These are phyloP conservation scores for Perizoma flavofasciatum DNA, from an alignment of 2,888 invertebrate species.

Conservation along the genomic window DNA sequence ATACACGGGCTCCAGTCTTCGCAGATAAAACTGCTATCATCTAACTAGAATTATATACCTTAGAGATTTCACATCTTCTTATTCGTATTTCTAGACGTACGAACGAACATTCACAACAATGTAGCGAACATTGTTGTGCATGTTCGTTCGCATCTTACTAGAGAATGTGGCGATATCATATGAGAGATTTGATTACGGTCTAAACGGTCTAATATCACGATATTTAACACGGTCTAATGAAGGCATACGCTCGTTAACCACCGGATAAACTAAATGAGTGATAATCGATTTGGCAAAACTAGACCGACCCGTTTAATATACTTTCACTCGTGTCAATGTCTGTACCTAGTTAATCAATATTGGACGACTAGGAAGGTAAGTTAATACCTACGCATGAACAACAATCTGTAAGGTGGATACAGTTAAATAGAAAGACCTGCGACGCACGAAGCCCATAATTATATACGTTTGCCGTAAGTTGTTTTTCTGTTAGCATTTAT, in stretches of 20 bases:
- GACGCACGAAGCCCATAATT: too few species aligned
- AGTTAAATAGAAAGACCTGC: too few species aligned
- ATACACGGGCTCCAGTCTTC: too few species aligned
- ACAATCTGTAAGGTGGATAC: too few species aligned
- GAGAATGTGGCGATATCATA: neutral
- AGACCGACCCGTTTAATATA: slow-evolving; percentile 41
- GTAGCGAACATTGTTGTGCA: neutral
- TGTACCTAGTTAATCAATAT: slow-evolving; percentile 17
- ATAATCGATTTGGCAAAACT: slow-evolving; percentile 43
- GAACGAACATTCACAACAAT: too few species aligned
- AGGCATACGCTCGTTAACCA: slow-evolving; percentile 13
- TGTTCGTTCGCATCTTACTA: neutral
- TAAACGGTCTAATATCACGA: slow-evolving; percentile 22
- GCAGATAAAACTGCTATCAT: too few species aligned
- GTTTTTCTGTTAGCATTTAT: too few species aligned
- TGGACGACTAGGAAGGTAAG: neutral
- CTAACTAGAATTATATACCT: too few species aligned
- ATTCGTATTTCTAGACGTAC: too few species aligned
- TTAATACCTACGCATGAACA: too few species aligned
- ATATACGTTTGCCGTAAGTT: too few species aligned
- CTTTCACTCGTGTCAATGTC: slow-evolving; percentile 42
- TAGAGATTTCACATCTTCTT: too few species aligned
- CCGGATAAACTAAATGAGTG: slow-evolving; percentile 32
- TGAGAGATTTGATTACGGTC: slow-evolving; percentile 19
- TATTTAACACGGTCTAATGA: slow-evolving; percentile 18